Conservation (phyloP, 2,888 invertebrate genomes). For the Lepidochrysops patricia region DNA sequence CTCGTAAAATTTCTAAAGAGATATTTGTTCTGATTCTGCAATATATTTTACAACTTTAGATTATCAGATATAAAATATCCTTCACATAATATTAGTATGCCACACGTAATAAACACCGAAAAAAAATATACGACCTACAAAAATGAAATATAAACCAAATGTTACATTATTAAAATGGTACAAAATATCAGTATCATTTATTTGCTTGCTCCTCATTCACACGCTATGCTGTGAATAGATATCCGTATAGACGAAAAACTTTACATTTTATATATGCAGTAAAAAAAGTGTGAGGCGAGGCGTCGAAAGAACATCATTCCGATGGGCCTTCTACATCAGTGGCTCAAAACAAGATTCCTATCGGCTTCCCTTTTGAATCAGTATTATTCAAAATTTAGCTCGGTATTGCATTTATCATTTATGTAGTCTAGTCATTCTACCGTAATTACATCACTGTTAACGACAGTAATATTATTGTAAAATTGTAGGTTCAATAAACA, state of each 20-base stretch:
- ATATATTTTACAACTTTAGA: not conserved
- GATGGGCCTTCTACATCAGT: no score
- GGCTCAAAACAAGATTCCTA: no score
- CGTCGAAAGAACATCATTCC: no score
- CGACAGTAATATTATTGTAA: not conserved
- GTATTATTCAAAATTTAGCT: no score
- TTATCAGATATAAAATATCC: not conserved
- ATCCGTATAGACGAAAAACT: not conserved
- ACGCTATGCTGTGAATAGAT: not conserved
- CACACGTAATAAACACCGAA: not conserved
- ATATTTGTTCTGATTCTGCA: not conserved
- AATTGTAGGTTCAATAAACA: no score
- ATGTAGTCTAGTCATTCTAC: no score
- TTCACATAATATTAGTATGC: not conserved
- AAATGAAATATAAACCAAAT: not conserved
- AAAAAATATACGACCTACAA: not conserved
- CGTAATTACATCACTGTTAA: no score
- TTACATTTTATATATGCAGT: not conserved
- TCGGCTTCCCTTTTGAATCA: no score
- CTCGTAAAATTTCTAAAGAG: not conserved
- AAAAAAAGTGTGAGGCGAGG: no score
- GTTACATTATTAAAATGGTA: constrained; percentile 3
- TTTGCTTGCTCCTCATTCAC: not conserved
- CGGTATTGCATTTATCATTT: no score
- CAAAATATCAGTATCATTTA: not conserved